A percentile compares a stretch with the other conserved stretches of the same genome.
phyloP scores from a whole-genome alignment of 2,113 vertebrate genomes.

The Gavialis gangeticus region DNA sequence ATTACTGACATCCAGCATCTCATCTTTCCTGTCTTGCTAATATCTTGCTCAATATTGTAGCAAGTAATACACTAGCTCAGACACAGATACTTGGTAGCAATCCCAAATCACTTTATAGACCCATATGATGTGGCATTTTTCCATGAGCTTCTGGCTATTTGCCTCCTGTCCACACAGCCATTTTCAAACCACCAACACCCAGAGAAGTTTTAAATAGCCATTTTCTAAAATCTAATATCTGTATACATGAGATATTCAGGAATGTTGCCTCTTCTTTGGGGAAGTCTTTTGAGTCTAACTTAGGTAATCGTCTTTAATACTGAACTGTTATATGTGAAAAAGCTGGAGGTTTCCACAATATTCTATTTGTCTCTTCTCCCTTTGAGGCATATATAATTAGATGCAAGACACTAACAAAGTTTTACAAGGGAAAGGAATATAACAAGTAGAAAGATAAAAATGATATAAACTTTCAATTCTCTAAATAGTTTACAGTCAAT shows the following conservation, averaged over 20 bases:
- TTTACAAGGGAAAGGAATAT: background rate
- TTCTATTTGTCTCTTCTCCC: background rate
- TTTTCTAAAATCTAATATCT: background rate
- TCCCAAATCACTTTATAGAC: accelerated
- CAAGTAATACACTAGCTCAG: accelerated
- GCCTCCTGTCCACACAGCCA: background rate
- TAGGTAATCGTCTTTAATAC: conserved; percentile 8
- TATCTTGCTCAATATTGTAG: background rate
- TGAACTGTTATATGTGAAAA: background rate
- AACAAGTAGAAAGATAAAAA: background rate
- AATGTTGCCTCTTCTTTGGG: background rate
- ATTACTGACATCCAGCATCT: background rate
- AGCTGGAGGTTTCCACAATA: background rate
- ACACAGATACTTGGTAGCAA: accelerated
- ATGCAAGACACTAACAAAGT: background rate
- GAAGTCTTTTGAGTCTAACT: background rate
- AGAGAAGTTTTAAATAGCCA: background rate
- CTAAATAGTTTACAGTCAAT: background rate
- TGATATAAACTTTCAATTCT: background rate
- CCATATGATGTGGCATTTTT: background rate
- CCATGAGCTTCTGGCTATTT: background rate
- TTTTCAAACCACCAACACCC: background rate
- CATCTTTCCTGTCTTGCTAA: background rate
- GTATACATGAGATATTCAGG: background rate
- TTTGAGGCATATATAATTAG: background rate